Percentiles rank a stretch among this genome's conserved stretches.
Evolutionary conservation across 2,113 vertebrate genomes (phyloP).

Genomic region (Perca fluviatilis): DNA sequence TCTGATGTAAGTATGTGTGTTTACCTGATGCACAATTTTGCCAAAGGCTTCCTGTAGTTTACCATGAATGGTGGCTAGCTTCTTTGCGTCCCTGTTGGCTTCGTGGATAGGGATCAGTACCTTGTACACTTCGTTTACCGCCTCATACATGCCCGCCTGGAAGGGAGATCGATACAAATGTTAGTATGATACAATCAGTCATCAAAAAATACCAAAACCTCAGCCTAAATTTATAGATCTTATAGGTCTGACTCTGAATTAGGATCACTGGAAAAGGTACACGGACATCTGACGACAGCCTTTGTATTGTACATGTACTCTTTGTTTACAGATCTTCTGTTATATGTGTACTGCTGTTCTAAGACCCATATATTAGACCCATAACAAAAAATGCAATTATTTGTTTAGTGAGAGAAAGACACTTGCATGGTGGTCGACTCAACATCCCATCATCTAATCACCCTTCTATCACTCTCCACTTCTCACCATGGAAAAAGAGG

Average conservation of each 20-base stretch:
- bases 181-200: background rate
- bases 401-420: background rate
- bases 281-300: background rate
- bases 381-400: background rate
- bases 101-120: constrained; percentile 98
- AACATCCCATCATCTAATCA: background rate
- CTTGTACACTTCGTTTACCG: constrained; percentile 99
- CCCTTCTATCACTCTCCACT: background rate
- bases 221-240: background rate
- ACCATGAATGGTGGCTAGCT: constrained; percentile 97
- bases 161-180: background rate
- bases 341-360: no score
- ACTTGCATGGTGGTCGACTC: background rate
- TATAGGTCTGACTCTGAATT: background rate
- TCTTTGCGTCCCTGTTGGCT: constrained; percentile 98
- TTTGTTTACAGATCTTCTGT: no score
- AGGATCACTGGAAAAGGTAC: background rate
- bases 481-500: constrained; percentile 97
- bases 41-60: constrained; percentile 99
- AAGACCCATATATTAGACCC: background rate
- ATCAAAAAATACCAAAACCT: background rate
- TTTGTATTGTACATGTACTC: background rate
- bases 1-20: constrained; percentile 14
- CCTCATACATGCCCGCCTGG: constrained; percentile 99
- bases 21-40: constrained; percentile 99